Evolutionary conservation across 2,888 invertebrate species (phyloP), one percentile per base, ranked within the genome.

Genomic region (Chymomyza caudatula): DNA sequence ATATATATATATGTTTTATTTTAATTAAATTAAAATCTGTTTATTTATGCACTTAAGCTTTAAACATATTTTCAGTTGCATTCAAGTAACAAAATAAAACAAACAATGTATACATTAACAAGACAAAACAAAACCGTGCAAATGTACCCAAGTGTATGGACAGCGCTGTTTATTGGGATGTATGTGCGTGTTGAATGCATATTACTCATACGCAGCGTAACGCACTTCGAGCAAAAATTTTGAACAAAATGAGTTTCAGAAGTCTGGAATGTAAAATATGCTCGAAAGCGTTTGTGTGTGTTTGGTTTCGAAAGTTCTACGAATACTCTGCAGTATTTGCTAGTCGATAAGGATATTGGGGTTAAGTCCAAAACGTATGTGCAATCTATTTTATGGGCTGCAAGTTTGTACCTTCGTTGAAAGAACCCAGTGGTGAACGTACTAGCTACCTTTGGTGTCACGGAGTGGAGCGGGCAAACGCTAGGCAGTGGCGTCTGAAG

Each of bases 11-110:
- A 65, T 77, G 75, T 84, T 78, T 71, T 79, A 82, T 75, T 77
- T 77, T 80, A 85, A 80, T 82, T 85, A 85, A 85, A 85, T 85
- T 80, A 82, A 80, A 80, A 80, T 82, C 77, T 82, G 80, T 85
- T 80, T 80, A 85, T 80, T 80, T 85, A 82, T 80, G 80, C 82
- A 85, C 80, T 81, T 80, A 82, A 80, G 79, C 71, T 76, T 62
- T 43, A 67, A 68, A 43, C 52, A 64, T 51, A 51, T 51, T 51
- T 37, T 51, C 19, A 51, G 5, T 37, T 22, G 19, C 51, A 51
- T 51, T 51, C 17, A 51, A 56, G 20, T 25, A 63, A 23, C 60
- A 67, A 42, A 44, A 58, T 57, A 57, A 43, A 23, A 57, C 11
- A 8, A 37, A 37, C 29, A 37, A 37, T 2, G 29, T 37, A 11